Base-by-base conservation (phyloP, 2,888 invertebrate genomes). In the Lithophane semibrunnea region DNA sequence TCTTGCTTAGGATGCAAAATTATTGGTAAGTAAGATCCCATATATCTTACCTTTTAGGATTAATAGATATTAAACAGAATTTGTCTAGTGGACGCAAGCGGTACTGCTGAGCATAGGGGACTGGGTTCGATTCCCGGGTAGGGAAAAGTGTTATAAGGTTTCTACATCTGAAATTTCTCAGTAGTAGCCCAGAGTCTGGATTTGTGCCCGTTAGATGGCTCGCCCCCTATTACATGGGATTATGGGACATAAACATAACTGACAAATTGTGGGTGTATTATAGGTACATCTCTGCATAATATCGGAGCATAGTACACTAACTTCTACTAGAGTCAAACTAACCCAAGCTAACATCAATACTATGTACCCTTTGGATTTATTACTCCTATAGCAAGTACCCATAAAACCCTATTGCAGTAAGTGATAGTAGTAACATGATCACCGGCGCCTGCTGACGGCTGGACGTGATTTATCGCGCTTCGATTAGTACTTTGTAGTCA, bases 1-100 rank as follows among this genome's bases (percentile, higher is more conserved):
- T 73, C 56, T 73, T 47, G 85, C 75, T 69, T 81, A 69, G 64
- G 58, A 49, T 13, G 84, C 73, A 65, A 64, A 81, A 76, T 75
- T 60, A 60, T 72, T 65, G n/a, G 24, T 67, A 29, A 44, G 37
- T 37, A 12, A 56, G 37, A 74, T 18, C 18, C n/a, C 37, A 24
- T n/a, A 37, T 56, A n/a, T 37, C 5, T 47, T 42, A 68, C 10
- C 12, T 16, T 12, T 56, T 56, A 42, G 9, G 54, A 68, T 56
- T 24, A 42, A 42, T 56, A n/a, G n/a, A 56, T 56, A 56, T n/a
- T n/a, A n/a, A 56, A 24, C 5, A 12, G 24, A 4, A 12, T n/a
- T 4, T 3, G 4, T 56, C n/a, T 56, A 56, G n/a, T 56, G 21
- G 54, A 3, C 0, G 10, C n/a, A n/a, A 12, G 12, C 12, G 10